A percentile compares a stretch with the other conserved stretches of the same genome.
Conservation (phyloP, 2,888 invertebrate genomes). For the Morinoia aosen region DNA sequence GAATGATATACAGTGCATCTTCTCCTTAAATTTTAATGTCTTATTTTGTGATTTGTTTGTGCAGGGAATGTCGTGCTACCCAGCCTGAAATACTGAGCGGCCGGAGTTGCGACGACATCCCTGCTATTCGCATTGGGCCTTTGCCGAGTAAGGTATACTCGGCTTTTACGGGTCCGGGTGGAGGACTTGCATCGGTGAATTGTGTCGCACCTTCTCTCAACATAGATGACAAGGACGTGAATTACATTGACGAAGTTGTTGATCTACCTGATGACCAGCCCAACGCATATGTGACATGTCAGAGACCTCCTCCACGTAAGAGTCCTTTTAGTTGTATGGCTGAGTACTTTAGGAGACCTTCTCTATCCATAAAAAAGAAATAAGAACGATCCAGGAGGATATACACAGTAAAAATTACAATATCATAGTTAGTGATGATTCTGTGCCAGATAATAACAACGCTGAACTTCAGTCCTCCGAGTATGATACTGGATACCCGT, state of each 20-base stretch:
- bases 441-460: background rate
- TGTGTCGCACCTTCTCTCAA: constrained; percentile 76
- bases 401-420: constrained; percentile 53
- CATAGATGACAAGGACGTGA: constrained; percentile 79
- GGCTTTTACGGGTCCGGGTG: constrained; percentile 86
- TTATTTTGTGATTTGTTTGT: background rate
- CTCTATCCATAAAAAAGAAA: constrained; percentile 40
- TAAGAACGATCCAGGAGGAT: background rate
- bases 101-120: constrained; percentile 64
- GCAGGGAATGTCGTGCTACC: constrained; percentile 61
- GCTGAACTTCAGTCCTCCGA: constrained; percentile 13
- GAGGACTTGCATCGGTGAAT: constrained; percentile 83
- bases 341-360: constrained; percentile 63
- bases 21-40: background rate
- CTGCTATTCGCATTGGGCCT: constrained; percentile 67
- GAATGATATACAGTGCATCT: background rate
- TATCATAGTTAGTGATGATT: constrained; percentile 35
- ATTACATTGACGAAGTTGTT: constrained; percentile 78
- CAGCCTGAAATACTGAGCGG: constrained; percentile 65
- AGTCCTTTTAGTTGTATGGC: constrained; percentile 65
- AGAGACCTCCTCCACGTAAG: constrained; percentile 67
- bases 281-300: constrained; percentile 67
- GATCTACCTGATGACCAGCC: constrained; percentile 70
- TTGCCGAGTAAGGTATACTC: constrained; percentile 76
- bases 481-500: background rate